Base-by-base conservation (phyloP, 2,888 invertebrate species). In the Bimastos eiseni region DNA sequence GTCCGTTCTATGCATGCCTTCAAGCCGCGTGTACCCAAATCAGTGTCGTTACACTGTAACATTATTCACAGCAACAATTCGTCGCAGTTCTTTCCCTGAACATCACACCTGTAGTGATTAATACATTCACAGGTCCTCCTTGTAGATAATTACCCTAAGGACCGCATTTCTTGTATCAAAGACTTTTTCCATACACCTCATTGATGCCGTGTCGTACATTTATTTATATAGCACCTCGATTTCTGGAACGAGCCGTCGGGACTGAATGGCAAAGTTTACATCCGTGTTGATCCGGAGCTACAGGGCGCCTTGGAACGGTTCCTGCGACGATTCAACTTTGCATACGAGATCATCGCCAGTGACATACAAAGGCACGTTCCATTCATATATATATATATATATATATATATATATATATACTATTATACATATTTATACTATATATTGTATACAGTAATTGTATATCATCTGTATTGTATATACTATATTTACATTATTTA, bases 191-290 rank as follows among this genome's bases (percentile, higher is more conserved):
- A 6, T n/a, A 8, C 30, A 5, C 30, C 70, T n/a, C 30, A n/a
- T 70, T n/a, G 11, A 70, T 70, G n/a, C 70, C 70, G n/a, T 70
- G 70, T 13, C 8, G 5, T 17, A 4, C 34, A 11, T 84, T 15
- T 8, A 36, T 34, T 34, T 36, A 34, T 36, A 4, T 86, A 86
- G 86, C 86, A 34, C 37, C 37, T 86, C 30, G 86, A 86, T 17
- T 86, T 86, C 86, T 86, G 86, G 86, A 86, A 6, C 21, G 86
- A 86, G 36, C 86, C 86, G 24, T 36, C 37, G 34, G 86, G 36
- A 86, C 86, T 36, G 30, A 36, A 19, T 19, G 86, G 17, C 21
- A 86, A 33, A 15, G 86, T 86, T 6, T 86, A 86, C 86, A 37
- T 86, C 34, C 36, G 33, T 5, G 86, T 86, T 24, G 36, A 37